A percentile compares a stretch with the other conserved stretches of the same genome.
These are phyloP conservation scores for Neodiprion virginianus DNA, from an alignment of 1,140 invertebrate species.

Conservation along the genomic window DNA sequence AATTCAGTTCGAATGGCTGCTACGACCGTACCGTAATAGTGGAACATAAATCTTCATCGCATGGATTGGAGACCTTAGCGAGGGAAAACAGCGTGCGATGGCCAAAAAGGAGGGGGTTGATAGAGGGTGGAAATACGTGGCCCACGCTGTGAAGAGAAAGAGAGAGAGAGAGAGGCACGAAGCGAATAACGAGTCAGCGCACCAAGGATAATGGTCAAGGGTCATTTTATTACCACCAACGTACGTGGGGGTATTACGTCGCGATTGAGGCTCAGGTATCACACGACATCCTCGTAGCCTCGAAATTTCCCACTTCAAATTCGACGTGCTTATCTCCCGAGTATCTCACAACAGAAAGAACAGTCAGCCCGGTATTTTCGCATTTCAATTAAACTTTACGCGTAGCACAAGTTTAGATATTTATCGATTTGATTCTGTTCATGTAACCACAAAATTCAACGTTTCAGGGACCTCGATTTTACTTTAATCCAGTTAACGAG, in stretches of 20 bases:
- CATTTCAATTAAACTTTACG: background rate
- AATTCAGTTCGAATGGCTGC: background rate
- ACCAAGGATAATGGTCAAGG: background rate
- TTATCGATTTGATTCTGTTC: too few relatives aligned
- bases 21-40: background rate
- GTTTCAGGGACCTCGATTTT: too few relatives aligned
- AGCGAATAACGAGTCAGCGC: conserved; percentile 10
- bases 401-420: too few relatives aligned
- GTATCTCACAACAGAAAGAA: background rate
- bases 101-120: background rate
- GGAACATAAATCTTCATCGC: background rate
- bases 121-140: background rate
- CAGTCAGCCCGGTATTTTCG: background rate
- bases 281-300: too few relatives aligned
- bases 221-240: conserved; percentile 12
- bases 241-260: background rate
- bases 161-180: background rate
- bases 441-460: too few relatives aligned
- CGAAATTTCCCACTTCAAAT: too few relatives aligned
- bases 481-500: too few relatives aligned
- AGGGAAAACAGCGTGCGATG: background rate
- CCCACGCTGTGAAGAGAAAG: background rate
- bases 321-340: too few relatives aligned
- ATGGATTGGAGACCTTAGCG: background rate
- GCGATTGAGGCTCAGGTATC: too few relatives aligned